phyloP scores from a whole-genome alignment of 2,888 invertebrate genomes.

The Pantelozetes paolii region DNA sequence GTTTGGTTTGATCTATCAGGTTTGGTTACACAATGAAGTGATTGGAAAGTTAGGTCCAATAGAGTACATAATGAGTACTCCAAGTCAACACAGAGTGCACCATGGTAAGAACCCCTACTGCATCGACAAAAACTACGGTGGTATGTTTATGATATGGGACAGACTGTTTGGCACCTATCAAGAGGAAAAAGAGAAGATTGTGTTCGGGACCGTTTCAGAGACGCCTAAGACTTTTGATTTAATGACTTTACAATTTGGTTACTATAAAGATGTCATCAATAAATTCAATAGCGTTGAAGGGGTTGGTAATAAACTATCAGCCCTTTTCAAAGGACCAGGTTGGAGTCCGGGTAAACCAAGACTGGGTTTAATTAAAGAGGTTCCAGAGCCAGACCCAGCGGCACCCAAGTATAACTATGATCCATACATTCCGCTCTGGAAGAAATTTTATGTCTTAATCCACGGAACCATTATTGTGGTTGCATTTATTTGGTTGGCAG shows the following conservation, averaged over 20 bases:
- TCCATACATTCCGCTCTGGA: constrained; percentile 30
- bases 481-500: constrained; percentile 24
- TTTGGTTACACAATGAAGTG: constrained; percentile 87
- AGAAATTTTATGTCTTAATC: constrained; percentile 19
- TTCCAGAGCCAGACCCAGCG: constrained; percentile 62
- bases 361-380: constrained; percentile 67
- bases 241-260: constrained; percentile 64
- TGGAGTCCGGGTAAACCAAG: constrained; percentile 76
- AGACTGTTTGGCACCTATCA: constrained; percentile 75
- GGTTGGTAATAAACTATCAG: constrained; percentile 62
- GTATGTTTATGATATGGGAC: constrained; percentile 85
- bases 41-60: constrained; percentile 74
- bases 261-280: constrained; percentile 63
- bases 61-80: constrained; percentile 80
- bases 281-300: constrained; percentile 60
- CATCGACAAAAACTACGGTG: constrained; percentile 87
- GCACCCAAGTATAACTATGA: constrained; percentile 35
- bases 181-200: constrained; percentile 70
- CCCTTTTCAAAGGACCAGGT: constrained; percentile 77
- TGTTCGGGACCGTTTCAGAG: constrained; percentile 78
- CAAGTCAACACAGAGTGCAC: constrained; percentile 74
- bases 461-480: constrained; percentile 17
- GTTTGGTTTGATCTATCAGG: constrained; percentile 83
- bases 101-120: constrained; percentile 80
- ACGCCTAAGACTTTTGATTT: constrained; percentile 73